phyloP scores from a whole-genome alignment of 2,113 vertebrate species.

The Phodopus roborovskii region DNA sequence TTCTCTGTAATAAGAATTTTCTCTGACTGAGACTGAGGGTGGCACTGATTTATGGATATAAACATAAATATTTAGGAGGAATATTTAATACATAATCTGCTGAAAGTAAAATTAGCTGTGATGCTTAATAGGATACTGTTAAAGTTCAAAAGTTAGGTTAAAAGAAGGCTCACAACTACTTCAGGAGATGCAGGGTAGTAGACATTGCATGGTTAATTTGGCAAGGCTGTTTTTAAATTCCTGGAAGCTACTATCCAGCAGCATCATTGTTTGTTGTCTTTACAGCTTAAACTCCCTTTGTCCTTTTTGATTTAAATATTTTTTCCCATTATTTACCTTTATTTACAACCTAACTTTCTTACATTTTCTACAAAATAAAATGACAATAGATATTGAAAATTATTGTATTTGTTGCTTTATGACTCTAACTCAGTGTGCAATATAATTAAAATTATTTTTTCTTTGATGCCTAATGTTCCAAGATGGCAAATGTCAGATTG shows the following conservation, averaged over 20 bases:
- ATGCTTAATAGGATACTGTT: background rate
- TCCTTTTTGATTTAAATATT: background rate
- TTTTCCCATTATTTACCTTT: background rate
- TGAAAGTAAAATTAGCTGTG: background rate
- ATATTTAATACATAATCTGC: background rate
- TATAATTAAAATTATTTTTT: background rate
- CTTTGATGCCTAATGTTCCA: background rate
- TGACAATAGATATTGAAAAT: background rate
- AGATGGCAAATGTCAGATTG: background rate
- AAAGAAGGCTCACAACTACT: background rate
- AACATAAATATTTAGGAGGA: background rate
- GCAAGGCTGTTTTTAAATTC: background rate
- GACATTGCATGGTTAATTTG: accelerated
- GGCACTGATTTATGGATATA: background rate
- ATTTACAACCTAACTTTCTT: background rate
- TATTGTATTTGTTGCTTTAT: background rate
- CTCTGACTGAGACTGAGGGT: background rate
- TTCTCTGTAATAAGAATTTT: background rate
- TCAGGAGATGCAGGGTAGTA: background rate
- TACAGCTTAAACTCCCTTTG: background rate
- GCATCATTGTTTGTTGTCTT: background rate
- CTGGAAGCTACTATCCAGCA: accelerated
- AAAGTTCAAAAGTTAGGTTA: background rate
- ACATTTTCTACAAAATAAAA: background rate
- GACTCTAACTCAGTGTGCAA: background rate